Conservation (phyloP, 2,888 invertebrate species). For the Apoderus coryli region DNA sequence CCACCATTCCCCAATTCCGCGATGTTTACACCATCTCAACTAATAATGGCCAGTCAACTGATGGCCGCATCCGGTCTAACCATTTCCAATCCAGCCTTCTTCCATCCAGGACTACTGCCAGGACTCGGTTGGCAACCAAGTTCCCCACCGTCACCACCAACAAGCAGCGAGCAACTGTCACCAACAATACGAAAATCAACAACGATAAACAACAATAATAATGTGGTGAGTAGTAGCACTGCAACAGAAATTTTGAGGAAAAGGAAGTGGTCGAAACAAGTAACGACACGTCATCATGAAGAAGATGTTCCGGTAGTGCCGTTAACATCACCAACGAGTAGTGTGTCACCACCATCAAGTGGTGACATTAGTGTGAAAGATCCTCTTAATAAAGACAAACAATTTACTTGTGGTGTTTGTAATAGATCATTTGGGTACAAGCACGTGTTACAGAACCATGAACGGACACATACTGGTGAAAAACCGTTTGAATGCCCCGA, state of each 20-base stretch:
- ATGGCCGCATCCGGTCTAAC: slow-evolving; percentile 43
- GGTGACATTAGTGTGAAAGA: slow-evolving; percentile 27
- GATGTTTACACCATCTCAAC: slow-evolving; percentile 36
- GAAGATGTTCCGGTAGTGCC: slow-evolving; percentile 27
- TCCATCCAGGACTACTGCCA: slow-evolving; percentile 46
- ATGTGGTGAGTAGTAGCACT: slow-evolving; percentile 34
- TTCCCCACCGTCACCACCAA: slow-evolving; percentile 33
- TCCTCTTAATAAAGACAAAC: slow-evolving; percentile 51
- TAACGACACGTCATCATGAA: no score
- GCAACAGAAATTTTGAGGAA: slow-evolving; percentile 16
- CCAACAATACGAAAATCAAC: slow-evolving; percentile 29
- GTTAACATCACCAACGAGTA: slow-evolving; percentile 40
- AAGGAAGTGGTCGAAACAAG: slow-evolving; percentile 24
- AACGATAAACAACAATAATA: slow-evolving; percentile 30
- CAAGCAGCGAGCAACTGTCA: slow-evolving; percentile 28
- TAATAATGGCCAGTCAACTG: slow-evolving; percentile 36
- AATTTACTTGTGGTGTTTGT: slow-evolving; percentile 80
- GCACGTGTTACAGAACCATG: slow-evolving; percentile 88
- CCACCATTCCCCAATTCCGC: slow-evolving; percentile 33
- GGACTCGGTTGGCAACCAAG: slow-evolving; percentile 29
- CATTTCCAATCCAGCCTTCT: slow-evolving; percentile 44
- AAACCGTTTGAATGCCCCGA: slow-evolving; percentile 87
- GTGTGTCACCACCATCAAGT: slow-evolving; percentile 37
- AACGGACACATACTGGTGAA: slow-evolving; percentile 87
- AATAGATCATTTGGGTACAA: slow-evolving; percentile 85